These are phyloP conservation scores for Acipenser ruthenus DNA, from an alignment of 2,797 vertebrate genomes.

Conservation along the genomic window DNA sequence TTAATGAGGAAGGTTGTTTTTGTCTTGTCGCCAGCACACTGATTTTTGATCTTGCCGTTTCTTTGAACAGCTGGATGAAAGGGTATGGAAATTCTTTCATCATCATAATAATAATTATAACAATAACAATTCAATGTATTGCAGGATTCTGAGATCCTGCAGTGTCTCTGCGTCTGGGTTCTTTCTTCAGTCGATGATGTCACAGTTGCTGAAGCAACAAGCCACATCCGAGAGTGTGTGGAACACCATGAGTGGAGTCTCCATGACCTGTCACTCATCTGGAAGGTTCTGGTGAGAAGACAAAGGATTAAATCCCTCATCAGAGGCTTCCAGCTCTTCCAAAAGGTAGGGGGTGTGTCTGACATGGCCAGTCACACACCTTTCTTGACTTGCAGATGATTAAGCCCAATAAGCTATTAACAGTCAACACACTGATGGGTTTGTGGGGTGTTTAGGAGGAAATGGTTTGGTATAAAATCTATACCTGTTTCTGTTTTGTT, in stretches of 20 bases:
- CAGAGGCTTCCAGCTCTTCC: slow-evolving; percentile 76
- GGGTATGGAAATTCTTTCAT: too few species aligned
- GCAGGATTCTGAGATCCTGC: slow-evolving; percentile 61
- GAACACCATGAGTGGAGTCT: slow-evolving; percentile 66
- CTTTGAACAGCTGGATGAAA: too few species aligned
- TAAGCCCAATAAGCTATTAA: too few species aligned
- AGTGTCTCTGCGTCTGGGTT: slow-evolving; percentile 86
- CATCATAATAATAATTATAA: too few species aligned
- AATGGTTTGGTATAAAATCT: background rate
- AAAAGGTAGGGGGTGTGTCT: slow-evolving; percentile 56
- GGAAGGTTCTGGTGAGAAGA: slow-evolving; percentile 66
- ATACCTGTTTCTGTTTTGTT: background rate
- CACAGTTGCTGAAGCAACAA: slow-evolving; percentile 49
- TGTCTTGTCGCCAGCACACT: too few species aligned
- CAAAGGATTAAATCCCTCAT: slow-evolving; percentile 63
- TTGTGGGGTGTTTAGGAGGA: background rate
- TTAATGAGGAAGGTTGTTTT: too few species aligned
- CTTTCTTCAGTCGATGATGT: slow-evolving; percentile 62
- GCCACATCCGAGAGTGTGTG: slow-evolving; percentile 42
- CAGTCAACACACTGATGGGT: too few species aligned
- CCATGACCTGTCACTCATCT: slow-evolving; percentile 74
- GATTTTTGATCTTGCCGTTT: too few species aligned
- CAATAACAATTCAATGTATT: background rate
- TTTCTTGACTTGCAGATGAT: too few species aligned
- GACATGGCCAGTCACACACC: background rate